phyloP scores from a whole-genome alignment of 1,140 invertebrate species.

The Copidosoma floridanum region DNA sequence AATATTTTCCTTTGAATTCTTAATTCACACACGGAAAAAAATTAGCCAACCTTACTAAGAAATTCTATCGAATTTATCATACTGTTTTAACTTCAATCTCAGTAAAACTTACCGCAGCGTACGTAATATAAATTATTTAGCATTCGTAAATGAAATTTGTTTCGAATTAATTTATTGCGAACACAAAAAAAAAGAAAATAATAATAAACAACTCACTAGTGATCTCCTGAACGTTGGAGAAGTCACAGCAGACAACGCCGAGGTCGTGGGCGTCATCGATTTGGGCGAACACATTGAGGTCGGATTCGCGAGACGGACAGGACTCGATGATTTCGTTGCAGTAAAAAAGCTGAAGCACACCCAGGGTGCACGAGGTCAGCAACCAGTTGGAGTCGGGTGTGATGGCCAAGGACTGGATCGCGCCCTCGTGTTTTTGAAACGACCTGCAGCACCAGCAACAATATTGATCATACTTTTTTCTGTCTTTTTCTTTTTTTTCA shows the following conservation, averaged over 20 bases:
- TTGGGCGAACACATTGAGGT: slow-evolving; percentile 42
- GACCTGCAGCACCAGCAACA: slow-evolving; percentile 52
- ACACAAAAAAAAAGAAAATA: too few species aligned
- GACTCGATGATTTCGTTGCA: slow-evolving; percentile 51
- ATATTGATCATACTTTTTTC: too few species aligned
- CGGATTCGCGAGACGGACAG: slow-evolving; percentile 49
- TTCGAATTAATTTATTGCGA: too few species aligned
- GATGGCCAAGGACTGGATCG: slow-evolving; percentile 64
- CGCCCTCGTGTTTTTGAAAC: slow-evolving; percentile 68
- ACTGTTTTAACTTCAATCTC: too few species aligned
- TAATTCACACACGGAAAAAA: too few species aligned
- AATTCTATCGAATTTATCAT: too few species aligned
- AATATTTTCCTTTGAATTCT: too few species aligned
- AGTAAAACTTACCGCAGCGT: too few species aligned
- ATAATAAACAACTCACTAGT: slow-evolving; percentile 44
- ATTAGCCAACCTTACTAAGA: too few species aligned
- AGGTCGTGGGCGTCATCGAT: slow-evolving; percentile 73
- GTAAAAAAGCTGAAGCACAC: slow-evolving; percentile 68
- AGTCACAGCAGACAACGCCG: slow-evolving; percentile 68
- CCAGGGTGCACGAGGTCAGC: slow-evolving; percentile 66
- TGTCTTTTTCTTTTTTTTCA: too few species aligned
- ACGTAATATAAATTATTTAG: too few species aligned
- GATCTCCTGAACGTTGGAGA: slow-evolving; percentile 51
- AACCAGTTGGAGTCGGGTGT: slow-evolving; percentile 68
- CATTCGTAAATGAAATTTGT: too few species aligned